Percentiles rank a stretch among this genome's conserved stretches.
These are phyloP conservation scores for Rhea americana DNA, from an alignment of 2,113 vertebrate species.

Conservation along the genomic window DNA sequence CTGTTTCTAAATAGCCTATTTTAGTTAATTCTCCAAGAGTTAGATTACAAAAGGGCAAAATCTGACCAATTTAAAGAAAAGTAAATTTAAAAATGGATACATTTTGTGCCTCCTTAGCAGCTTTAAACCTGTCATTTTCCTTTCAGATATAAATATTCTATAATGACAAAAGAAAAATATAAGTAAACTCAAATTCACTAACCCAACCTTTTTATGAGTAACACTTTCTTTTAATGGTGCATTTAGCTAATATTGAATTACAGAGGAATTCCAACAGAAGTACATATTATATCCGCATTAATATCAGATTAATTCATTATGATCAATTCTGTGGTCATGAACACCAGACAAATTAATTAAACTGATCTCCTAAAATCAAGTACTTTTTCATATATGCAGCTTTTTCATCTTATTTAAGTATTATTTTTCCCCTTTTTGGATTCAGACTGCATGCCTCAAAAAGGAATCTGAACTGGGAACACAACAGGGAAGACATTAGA, in stretches of 20 bases:
- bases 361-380: not conserved
- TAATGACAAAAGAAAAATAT: constrained; percentile 18
- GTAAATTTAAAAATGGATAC: constrained; percentile 10
- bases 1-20: not conserved
- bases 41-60: constrained; percentile 5
- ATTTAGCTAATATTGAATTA: constrained; percentile 52
- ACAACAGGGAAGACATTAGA: rapidly evolving
- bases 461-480: not conserved
- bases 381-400: not conserved
- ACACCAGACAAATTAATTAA: constrained; percentile 25
- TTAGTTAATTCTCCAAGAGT: constrained; percentile 11
- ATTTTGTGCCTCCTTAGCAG: constrained; percentile 38
- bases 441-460: not conserved
- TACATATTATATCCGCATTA: constrained; percentile 15
- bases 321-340: constrained; percentile 3
- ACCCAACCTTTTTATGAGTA: not conserved
- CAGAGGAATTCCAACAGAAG: not conserved
- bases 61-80: constrained; percentile 4
- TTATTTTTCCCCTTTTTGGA: constrained; percentile 10
- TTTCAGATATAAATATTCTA: constrained; percentile 37
- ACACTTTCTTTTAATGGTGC: constrained; percentile 42
- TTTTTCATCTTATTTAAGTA: constrained; percentile 4
- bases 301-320: constrained; percentile 47
- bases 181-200: constrained; percentile 19
- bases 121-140: constrained; percentile 23